Conservation (phyloP, 2,888 invertebrate species). For the Archaeoteleia sp. region DNA sequence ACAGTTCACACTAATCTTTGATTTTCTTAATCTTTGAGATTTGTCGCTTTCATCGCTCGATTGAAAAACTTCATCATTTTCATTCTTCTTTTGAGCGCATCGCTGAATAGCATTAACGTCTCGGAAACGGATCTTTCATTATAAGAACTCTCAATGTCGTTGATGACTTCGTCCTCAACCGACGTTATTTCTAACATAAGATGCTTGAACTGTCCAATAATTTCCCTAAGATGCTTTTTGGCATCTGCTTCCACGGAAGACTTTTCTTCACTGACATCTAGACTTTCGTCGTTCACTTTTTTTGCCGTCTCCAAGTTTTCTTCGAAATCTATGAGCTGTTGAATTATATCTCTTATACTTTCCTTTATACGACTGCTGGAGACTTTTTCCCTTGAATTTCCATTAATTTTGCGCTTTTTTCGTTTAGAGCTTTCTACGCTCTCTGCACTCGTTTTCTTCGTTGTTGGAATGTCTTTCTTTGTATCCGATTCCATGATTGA, state of each 20-base stretch:
- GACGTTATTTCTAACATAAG: conserved; percentile 67
- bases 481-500: conserved; percentile 12
- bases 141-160: conserved; percentile 66
- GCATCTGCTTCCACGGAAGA: conserved; percentile 58
- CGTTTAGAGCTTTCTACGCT: conserved; percentile 55
- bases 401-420: conserved; percentile 55
- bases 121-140: conserved; percentile 68
- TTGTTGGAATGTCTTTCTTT: conserved; percentile 49
- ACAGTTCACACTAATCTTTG: conserved; percentile 28
- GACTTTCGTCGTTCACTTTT: conserved; percentile 26
- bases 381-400: conserved; percentile 52
- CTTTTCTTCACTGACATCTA: conserved; percentile 23
- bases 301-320: conserved; percentile 63
- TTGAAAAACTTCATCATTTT: conserved; percentile 39
- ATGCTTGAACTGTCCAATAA: conserved; percentile 69
- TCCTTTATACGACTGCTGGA: conserved; percentile 61
- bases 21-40: conserved; percentile 28
- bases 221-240: conserved; percentile 68
- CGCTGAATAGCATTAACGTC: conserved; percentile 67
- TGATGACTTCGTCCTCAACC: conserved; percentile 65
- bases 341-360: conserved; percentile 70
- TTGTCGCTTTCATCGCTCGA: conserved; percentile 36
- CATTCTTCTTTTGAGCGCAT: conserved; percentile 63
- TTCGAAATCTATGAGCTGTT: conserved; percentile 71
- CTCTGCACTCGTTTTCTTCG: conserved; percentile 42